A percentile compares a stretch with the other conserved stretches of the same genome.
Evolutionary conservation across 2,113 vertebrate genomes (phyloP).

Genomic region (Forbesichthys agassizii): DNA sequence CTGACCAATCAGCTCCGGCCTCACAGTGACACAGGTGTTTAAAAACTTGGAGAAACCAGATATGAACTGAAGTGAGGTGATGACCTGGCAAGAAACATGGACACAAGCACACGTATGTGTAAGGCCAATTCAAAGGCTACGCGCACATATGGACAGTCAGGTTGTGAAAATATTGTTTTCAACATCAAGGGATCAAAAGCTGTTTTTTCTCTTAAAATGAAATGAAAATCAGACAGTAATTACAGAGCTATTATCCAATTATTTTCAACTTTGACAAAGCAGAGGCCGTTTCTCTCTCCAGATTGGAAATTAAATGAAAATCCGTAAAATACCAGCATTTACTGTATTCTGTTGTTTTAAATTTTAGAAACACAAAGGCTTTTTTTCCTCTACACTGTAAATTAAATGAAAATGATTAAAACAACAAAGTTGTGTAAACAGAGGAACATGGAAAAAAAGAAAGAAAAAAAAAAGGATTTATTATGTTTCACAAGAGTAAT

Average conservation of each 20-base stretch:
- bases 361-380: neutral
- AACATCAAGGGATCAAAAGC: neutral
- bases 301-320: too few relatives aligned
- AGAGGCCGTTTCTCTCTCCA: too few relatives aligned
- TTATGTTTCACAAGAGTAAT: conserved; percentile 5
- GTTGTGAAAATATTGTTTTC: neutral
- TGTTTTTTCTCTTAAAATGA: neutral
- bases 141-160: neutral
- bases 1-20: conserved; percentile 74
- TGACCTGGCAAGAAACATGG: conserved; percentile 66
- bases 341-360: neutral
- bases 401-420: neutral
- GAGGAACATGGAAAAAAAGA: too few relatives aligned
- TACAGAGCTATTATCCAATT: too few relatives aligned
- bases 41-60: conserved; percentile 83
- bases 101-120: neutral
- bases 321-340: neutral
- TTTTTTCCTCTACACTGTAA: neutral
- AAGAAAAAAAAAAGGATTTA: neutral
- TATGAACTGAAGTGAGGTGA: conserved; percentile 81
- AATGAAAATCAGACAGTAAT: too few relatives aligned
- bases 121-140: neutral
- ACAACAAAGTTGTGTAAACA: too few relatives aligned
- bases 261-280: too few relatives aligned
- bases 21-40: conserved; percentile 78